Percentiles rank a stretch among this genome's conserved stretches.
phyloP scores from a whole-genome alignment of 2,113 vertebrate genomes.

The Muntiacus reevesi region DNA sequence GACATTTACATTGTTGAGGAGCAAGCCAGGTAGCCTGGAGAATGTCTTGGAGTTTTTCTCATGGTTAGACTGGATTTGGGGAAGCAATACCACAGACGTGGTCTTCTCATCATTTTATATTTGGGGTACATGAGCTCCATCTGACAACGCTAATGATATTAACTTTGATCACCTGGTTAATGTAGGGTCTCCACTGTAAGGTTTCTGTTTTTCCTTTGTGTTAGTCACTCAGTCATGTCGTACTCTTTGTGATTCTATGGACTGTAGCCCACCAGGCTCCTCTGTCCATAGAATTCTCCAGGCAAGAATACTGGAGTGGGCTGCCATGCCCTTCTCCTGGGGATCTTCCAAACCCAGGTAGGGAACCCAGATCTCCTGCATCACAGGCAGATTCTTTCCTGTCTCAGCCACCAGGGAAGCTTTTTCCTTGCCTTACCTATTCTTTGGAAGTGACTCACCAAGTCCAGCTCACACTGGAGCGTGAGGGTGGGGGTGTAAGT shows the following conservation, averaged over 20 bases:
- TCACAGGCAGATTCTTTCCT: neutral
- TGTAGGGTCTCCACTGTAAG: neutral
- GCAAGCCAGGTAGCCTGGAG: neutral
- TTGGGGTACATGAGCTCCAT: rapidly evolving
- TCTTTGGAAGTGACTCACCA: neutral
- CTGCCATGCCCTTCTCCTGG: neutral
- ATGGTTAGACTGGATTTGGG: neutral
- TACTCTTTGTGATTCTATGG: neutral
- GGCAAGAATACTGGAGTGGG: neutral
- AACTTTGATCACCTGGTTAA: neutral
- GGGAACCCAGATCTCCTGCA: neutral
- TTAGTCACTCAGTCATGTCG: neutral
- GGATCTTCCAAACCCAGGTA: neutral
- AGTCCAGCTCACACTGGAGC: neutral
- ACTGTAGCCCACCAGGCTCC: neutral
- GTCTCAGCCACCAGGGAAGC: neutral
- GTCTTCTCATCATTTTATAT: neutral
- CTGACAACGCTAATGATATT: rapidly evolving
- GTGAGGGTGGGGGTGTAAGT: neutral
- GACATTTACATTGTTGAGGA: neutral
- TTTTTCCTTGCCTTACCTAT: neutral
- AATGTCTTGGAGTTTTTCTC: neutral
- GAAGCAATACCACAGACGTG: neutral
- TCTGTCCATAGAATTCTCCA: neutral
- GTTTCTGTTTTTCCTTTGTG: neutral